phyloP scores from a whole-genome alignment of 2,113 vertebrate genomes.

The Labeo rohita region DNA sequence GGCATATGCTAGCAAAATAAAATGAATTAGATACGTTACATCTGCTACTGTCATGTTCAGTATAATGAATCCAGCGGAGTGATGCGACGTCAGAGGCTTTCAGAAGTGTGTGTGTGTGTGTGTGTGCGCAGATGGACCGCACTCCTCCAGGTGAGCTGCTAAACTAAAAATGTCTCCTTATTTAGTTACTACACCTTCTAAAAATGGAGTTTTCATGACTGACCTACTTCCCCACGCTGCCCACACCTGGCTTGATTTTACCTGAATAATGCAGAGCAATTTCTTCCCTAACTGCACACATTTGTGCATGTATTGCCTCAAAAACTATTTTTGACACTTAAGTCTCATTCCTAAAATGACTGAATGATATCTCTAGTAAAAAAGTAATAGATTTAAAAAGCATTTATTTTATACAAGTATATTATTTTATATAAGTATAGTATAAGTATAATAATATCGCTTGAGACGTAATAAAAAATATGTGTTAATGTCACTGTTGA shows the following conservation, averaged over 20 bases:
- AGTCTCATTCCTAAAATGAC: background rate
- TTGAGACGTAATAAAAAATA: too few relatives aligned
- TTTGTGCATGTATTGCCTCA: background rate
- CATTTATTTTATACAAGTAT: too few relatives aligned
- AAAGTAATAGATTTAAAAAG: too few relatives aligned
- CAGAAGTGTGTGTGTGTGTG: background rate
- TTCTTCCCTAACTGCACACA: constrained; percentile 29
- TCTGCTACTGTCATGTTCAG: background rate
- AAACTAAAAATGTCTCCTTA: constrained; percentile 45
- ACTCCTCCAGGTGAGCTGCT: background rate
- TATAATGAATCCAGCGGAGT: background rate
- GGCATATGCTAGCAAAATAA: background rate
- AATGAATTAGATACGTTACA: constrained; percentile 8
- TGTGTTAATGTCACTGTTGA: too few relatives aligned
- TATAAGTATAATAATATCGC: too few relatives aligned
- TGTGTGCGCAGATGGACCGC: background rate
- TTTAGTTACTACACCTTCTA: constrained; percentile 38
- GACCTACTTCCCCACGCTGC: constrained; percentile 25
- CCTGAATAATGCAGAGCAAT: constrained; percentile 45
- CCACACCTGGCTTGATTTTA: constrained; percentile 50
- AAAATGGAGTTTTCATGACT: constrained; percentile 23
- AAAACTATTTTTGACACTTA: background rate
- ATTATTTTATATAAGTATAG: too few relatives aligned
- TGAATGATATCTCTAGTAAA: background rate
- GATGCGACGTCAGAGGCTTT: background rate